Conservation (phyloP, 2,113 vertebrate genomes). For the Pterocles burchelli region DNA sequence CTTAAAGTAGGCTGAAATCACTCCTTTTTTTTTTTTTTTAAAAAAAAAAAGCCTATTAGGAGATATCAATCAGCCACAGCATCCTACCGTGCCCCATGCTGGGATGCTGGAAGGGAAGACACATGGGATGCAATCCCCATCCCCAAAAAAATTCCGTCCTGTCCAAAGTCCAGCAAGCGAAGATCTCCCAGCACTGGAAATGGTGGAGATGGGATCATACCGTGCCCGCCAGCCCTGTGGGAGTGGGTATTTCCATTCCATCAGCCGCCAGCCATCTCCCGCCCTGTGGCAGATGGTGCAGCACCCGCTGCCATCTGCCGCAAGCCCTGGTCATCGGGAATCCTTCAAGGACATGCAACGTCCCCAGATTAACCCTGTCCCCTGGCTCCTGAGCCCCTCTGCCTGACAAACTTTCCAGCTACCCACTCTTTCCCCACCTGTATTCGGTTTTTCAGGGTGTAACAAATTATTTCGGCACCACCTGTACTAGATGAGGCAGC, state of each 20-base stretch:
- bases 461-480: accelerated
- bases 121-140: not conserved
- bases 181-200: not conserved
- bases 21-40: not conserved
- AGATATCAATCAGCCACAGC: not conserved
- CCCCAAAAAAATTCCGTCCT: not conserved
- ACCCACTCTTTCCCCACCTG: not conserved
- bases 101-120: not conserved
- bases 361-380: not conserved
- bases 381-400: not conserved
- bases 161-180: not conserved
- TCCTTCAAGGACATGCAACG: accelerated
- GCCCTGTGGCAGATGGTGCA: not conserved
- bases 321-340: not conserved
- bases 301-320: not conserved
- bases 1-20: not conserved
- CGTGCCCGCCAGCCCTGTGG: accelerated
- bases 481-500: accelerated
- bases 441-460: accelerated
- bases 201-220: not conserved
- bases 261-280: not conserved
- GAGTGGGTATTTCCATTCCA: not conserved
- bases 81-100: not conserved
- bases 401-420: not conserved
- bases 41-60: not conserved